A percentile compares a stretch with the other conserved stretches of the same genome.
Evolutionary conservation across 2,888 invertebrate genomes (phyloP).

Genomic region (Stegophylla sp.): DNA sequence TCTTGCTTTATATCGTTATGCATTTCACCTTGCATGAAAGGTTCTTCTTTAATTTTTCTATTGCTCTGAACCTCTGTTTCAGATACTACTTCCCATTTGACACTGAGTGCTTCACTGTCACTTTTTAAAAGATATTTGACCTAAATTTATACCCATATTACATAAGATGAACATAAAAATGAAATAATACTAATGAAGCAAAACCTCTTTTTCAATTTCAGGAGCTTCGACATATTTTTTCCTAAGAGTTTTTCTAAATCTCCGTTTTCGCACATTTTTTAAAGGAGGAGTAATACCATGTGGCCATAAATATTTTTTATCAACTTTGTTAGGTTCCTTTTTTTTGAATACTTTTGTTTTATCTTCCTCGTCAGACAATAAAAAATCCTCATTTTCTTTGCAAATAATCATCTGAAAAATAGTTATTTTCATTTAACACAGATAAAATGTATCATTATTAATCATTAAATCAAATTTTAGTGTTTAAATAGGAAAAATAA

Average conservation of each 20-base stretch:
- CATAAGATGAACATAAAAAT: background rate
- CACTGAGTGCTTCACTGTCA: conserved; percentile 89
- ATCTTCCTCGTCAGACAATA: conserved; percentile 78
- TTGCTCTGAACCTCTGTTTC: conserved; percentile 74
- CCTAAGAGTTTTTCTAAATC: conserved; percentile 92
- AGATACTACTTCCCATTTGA: conserved; percentile 87
- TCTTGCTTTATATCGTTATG: conserved; percentile 60
- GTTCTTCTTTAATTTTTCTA: conserved; percentile 63
- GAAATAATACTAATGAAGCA: background rate
- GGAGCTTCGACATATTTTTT: conserved; percentile 97
- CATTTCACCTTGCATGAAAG: conserved; percentile 61
- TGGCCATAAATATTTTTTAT: conserved; percentile 92
- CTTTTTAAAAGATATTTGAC: conserved; percentile 65
- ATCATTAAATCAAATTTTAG: too few relatives aligned
- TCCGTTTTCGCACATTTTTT: conserved; percentile 90
- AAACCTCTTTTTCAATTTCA: conserved; percentile 91
- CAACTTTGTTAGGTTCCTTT: conserved; percentile 83
- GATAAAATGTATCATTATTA: too few relatives aligned
- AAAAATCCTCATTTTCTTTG: conserved; percentile 84
- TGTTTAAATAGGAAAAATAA: too few relatives aligned
- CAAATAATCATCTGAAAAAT: conserved; percentile 75
- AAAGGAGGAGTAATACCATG: conserved; percentile 96
- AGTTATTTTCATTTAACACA: background rate
- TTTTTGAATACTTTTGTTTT: conserved; percentile 78
- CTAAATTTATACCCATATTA: conserved; percentile 12